Base-by-base conservation (phyloP, 2,113 vertebrate genomes). In the Atherinomorus stipes region DNA sequence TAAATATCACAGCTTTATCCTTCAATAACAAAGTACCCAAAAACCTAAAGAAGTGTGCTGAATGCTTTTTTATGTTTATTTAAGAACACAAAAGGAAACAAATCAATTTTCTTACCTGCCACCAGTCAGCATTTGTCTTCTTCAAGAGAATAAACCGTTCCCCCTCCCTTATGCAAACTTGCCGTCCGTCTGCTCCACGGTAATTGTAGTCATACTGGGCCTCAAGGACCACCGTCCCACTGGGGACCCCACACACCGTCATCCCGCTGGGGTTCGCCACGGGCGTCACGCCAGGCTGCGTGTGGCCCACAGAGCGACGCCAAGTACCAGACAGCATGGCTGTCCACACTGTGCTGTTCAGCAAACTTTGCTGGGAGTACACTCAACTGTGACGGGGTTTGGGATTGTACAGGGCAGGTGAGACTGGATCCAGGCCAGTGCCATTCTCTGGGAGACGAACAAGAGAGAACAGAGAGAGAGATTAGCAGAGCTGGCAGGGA, bases 111-210 rank as follows among this genome's bases (percentile, higher is more conserved):
- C 85, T 85, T 65, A 92, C 91, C 91, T 96, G 94, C 97, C 96
- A 98, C 96, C 97, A 97, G 88, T 97, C 96, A 7, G 85, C 68
- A 11, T 95, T 97, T 56, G 95, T 93, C 85, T 96, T 97, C 71
- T 89, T 94, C 71, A 98, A 91, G n/a, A 97, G 93, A 65, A 95
- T 80, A 64, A 98, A 96, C 7, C 91, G 90, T 45, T 98, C 96
- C 0, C 96, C 97, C 81, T 97, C 95, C 1, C 89, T 85, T 65
- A 98, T 95, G 87, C 91, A 94, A 44, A 98, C 93, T 22, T 89
- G 91, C 16, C 71, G 92, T 7, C 97, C 96, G 8, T 97, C 95
- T 45, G 93, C 83, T 0, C 91, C 93, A 0, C 92, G 89, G 62
- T 97, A 98, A 49, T 90, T 88, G 76, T 96, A 97, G 88, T 94